Conservation (phyloP, 2,888 invertebrate genomes). For the Ophion costatus region DNA sequence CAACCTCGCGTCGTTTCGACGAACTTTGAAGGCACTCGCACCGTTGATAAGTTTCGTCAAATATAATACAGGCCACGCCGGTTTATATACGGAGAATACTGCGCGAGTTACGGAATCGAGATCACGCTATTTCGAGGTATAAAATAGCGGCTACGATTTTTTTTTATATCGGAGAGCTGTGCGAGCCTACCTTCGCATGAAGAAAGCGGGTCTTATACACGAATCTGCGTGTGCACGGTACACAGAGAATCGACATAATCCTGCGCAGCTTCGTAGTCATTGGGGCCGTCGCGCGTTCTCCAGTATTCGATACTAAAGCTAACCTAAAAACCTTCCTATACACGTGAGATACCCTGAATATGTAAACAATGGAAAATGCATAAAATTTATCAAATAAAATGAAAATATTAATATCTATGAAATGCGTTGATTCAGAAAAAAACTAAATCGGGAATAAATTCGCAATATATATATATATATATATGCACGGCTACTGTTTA, state of each 20-base stretch:
- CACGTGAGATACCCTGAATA: background rate
- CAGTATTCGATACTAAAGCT: constrained; percentile 17
- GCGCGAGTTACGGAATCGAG: constrained; percentile 34
- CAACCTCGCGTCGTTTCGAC: constrained; percentile 1
- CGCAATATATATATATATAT: no score
- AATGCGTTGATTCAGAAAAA: no score
- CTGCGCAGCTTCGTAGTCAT: constrained; percentile 30
- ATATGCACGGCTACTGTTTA: no score
- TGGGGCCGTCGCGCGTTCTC: constrained; percentile 19
- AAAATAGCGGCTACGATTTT: constrained; percentile 43
- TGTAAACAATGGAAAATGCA: background rate
- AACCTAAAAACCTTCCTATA: constrained; percentile 22
- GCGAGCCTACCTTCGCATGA: constrained; percentile 19
- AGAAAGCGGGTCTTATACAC: constrained; percentile 41
- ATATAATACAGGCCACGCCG: background rate
- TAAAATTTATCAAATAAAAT: background rate
- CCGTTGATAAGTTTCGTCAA: constrained; percentile 26
- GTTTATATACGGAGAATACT: background rate
- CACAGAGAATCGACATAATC: constrained; percentile 52
- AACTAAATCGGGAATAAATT: no score
- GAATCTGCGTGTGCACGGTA: constrained; percentile 20
- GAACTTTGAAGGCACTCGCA: background rate
- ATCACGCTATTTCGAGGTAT: constrained; percentile 21
- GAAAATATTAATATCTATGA: background rate
- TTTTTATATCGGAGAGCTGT: constrained; percentile 38